Conservation (phyloP, 1,140 invertebrate genomes). For the Drosophila baimaii region DNA sequence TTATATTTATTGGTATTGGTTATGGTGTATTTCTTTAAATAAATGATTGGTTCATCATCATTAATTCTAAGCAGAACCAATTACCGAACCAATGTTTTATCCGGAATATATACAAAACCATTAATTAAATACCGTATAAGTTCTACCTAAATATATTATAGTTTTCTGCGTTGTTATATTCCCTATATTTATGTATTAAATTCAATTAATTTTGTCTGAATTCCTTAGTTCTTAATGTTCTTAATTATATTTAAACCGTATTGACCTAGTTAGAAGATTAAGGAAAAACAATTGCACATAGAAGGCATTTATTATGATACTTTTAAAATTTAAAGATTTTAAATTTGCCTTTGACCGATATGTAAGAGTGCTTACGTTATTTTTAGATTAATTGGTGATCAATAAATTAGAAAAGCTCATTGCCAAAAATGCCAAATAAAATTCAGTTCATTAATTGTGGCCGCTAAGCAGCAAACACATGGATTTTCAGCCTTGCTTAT, state of each 20-base stretch:
- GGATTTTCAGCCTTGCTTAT: neutral
- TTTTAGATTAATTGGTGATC: conserved; percentile 30
- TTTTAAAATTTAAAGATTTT: neutral
- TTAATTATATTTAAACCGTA: neutral
- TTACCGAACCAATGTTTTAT: neutral
- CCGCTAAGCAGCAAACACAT: neutral
- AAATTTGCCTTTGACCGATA: neutral
- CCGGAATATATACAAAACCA: neutral
- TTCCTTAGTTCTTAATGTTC: neutral
- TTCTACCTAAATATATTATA: neutral
- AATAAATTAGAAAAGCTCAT: conserved; percentile 16
- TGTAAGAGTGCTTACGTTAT: conserved; percentile 5
- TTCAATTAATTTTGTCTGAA: neutral
- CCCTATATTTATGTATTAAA: neutral
- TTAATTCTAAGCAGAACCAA: neutral
- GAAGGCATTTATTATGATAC: neutral
- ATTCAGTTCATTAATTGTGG: neutral
- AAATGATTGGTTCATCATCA: neutral
- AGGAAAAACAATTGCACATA: neutral
- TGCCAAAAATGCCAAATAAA: conserved; percentile 8
- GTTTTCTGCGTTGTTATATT: neutral
- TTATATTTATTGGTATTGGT: no score
- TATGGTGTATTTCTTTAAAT: no score
- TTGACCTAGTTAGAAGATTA: neutral
- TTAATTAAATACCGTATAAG: neutral